Evolutionary conservation across 2,113 vertebrate genomes (phyloP).

Genomic region (Azemiops feae): DNA sequence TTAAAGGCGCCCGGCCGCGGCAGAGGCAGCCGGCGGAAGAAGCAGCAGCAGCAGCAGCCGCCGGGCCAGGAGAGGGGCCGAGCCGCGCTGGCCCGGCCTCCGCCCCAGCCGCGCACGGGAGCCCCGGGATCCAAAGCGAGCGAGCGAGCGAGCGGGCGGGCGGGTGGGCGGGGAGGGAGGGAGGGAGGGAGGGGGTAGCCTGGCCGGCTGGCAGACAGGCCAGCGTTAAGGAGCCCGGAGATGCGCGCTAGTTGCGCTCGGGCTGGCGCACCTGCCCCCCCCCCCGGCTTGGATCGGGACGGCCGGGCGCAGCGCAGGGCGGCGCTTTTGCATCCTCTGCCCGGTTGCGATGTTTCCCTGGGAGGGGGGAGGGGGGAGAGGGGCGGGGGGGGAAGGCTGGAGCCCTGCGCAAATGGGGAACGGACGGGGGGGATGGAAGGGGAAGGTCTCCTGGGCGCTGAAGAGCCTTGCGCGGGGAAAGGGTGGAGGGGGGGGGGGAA

Average conservation of each 20-base stretch:
- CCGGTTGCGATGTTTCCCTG: neutral
- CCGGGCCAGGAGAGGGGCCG: neutral
- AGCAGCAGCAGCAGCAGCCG: neutral
- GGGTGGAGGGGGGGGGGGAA: no score
- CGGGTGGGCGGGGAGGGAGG: no score
- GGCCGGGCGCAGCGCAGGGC: neutral
- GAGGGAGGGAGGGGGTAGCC: no score
- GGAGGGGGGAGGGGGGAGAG: accelerated
- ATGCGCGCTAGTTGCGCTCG: neutral
- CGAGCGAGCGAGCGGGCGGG: no score
- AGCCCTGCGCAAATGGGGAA: neutral
- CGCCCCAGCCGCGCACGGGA: neutral
- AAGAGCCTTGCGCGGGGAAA: neutral
- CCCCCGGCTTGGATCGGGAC: neutral
- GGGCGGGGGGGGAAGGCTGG: accelerated
- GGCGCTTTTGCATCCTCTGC: neutral
- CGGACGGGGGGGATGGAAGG: no score
- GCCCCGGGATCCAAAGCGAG: neutral
- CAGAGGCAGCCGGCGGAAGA: neutral
- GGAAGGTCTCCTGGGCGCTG: neutral
- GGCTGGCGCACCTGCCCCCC: no score
- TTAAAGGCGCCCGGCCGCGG: conserved; percentile 8
- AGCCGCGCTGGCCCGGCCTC: neutral
- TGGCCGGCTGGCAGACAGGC: no score
- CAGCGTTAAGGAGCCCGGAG: neutral